These are phyloP conservation scores for Peromyscus polionotus DNA, from an alignment of 2,113 vertebrate species.

Conservation along the genomic window DNA sequence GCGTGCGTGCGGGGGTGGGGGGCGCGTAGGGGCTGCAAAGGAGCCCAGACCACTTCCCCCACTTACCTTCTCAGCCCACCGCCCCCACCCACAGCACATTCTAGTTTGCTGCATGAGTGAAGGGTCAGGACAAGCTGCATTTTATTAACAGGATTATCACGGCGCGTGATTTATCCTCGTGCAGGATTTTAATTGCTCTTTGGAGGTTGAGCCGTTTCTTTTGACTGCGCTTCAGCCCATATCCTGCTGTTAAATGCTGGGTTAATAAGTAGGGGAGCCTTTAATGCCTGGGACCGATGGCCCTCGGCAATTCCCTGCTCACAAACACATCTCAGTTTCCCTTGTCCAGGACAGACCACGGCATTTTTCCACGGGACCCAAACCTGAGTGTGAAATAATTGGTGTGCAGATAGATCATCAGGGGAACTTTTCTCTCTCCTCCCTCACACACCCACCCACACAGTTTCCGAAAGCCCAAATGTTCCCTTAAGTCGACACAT, in stretches of 20 bases:
- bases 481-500: constrained; percentile 86
- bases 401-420: constrained; percentile 59
- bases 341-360: constrained; percentile 41
- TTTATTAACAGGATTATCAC: constrained; percentile 94
- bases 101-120: constrained; percentile 90
- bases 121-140: constrained; percentile 93
- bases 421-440: constrained; percentile 81
- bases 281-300: constrained; percentile 90
- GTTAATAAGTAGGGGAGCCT: constrained; percentile 92
- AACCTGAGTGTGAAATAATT: constrained; percentile 56
- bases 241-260: constrained; percentile 92
- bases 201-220: constrained; percentile 91
- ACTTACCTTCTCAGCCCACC: constrained; percentile 80
- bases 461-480: constrained; percentile 87
- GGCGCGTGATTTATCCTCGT: constrained; percentile 92
- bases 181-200: constrained; percentile 94
- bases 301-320: constrained; percentile 88
- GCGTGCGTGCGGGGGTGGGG: neutral
- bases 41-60: constrained; percentile 67
- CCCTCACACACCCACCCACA: constrained; percentile 83
- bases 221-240: constrained; percentile 91
- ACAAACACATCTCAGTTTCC: constrained; percentile 83
- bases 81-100: constrained; percentile 86
- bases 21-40: neutral
- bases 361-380: constrained; percentile 46